Evolutionary conservation across 2,113 vertebrate species (phyloP), one percentile per base, ranked within the genome.

Genomic region (Rhinopomastus cyanomelas): DNA sequence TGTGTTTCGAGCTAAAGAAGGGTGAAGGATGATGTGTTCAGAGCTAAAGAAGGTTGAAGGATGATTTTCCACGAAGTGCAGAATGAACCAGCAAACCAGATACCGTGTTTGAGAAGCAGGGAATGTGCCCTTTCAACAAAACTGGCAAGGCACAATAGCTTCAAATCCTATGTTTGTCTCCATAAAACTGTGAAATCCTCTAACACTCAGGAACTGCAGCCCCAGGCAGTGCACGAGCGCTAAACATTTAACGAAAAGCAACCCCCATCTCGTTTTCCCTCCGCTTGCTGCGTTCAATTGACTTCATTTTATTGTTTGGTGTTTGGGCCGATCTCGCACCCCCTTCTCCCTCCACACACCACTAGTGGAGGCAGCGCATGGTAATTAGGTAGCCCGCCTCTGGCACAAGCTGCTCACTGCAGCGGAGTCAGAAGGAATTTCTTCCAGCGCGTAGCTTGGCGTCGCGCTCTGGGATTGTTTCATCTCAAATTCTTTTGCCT

Each of bases 331-430:
- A 87, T 94, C 17, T 44, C 77, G 76, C 32, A 65, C 32, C 73
- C 76, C 39, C 72, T 62, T 79, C 60, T 77, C 27, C 7, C 7
- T 90, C 72, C 80, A 22, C 46, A 85, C 67, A 37, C 9, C 7
- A 56, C 57, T 46, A 93, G 88, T 92, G 89, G 85, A 49, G 51
- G 87, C 77, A 53, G 59, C 67, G 37, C 48, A 77, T 94, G 74
- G 42, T 69, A 95, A 91, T 96, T 78, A 53, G 92, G 81, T 81
- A 90, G 61, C 76, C 42, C 74, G 90, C 71, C 91, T 92, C 62
- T 72, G 90, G 94, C 69, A 92, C 57, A 95, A 74, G 60, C 57
- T 91, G 42, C 29, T 90, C 69, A 60, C 39, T 89, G 53, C 86
- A 64, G 64, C 64, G 32, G 32, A 92, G 68, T 89, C 75, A 80